phyloP scores from a whole-genome alignment of 2,113 vertebrate species.

The Rhombomys opimus region DNA sequence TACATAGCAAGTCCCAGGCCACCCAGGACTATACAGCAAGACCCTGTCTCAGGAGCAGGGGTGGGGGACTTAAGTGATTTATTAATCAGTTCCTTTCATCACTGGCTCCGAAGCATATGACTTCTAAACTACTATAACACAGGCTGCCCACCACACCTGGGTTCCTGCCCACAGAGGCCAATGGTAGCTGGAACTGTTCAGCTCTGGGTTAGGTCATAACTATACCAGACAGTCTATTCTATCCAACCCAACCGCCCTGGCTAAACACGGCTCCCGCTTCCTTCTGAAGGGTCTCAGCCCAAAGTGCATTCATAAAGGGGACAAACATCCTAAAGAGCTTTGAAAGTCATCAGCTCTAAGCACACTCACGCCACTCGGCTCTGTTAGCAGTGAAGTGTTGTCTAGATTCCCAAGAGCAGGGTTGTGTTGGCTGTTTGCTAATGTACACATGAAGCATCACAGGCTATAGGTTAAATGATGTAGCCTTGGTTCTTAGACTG shows the following conservation, averaged over 20 bases:
- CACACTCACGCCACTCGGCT: not conserved
- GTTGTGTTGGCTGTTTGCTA: not conserved
- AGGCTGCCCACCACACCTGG: not conserved
- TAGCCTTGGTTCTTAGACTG: not conserved
- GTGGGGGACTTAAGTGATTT: not conserved
- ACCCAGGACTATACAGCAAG: not conserved
- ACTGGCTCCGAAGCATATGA: not conserved
- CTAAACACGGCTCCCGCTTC: not conserved
- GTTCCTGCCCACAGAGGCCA: not conserved
- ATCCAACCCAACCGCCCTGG: not conserved
- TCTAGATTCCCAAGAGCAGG: not conserved
- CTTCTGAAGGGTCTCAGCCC: not conserved
- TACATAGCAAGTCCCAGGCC: not conserved
- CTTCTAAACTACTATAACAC: slow-evolving; percentile 26
- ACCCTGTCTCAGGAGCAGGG: not conserved
- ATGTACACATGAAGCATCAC: not conserved
- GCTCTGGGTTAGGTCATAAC: not conserved
- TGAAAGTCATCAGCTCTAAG: not conserved
- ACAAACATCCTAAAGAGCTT: not conserved
- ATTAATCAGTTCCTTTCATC: not conserved
- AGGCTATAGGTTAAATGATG: slow-evolving; percentile 8
- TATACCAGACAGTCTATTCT: not conserved
- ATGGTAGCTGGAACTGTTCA: not conserved
- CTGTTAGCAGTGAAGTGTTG: not conserved
- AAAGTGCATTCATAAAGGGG: not conserved